Evolutionary conservation across 1,140 invertebrate species (phyloP).

Genomic region (Diorhabda elongata): DNA sequence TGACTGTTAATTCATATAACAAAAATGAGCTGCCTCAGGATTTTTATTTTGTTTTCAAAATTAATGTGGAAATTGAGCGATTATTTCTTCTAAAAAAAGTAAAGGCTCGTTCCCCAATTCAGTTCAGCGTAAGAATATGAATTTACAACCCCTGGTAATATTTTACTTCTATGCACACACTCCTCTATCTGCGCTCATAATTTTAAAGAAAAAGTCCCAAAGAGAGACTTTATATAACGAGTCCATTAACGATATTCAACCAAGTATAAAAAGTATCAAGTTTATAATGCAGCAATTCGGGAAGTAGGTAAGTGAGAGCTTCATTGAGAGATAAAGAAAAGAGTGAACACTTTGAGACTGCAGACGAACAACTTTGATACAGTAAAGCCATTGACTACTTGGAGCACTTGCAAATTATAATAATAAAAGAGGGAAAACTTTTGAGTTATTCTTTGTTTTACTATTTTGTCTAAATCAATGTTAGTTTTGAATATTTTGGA

Average conservation of each 20-base stretch:
- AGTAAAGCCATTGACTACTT: slow-evolving; percentile 30
- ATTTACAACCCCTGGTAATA: slow-evolving; percentile 26
- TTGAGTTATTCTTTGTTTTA: slow-evolving; percentile 5
- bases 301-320: slow-evolving; percentile 41
- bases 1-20: too few species aligned
- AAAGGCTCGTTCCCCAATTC: slow-evolving; percentile 20
- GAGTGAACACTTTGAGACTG: slow-evolving; percentile 31
- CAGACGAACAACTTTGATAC: slow-evolving; percentile 31
- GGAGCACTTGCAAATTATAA: slow-evolving; percentile 18
- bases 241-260: slow-evolving; percentile 44
- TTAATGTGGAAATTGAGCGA: too few species aligned
- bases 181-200: slow-evolving; percentile 26
- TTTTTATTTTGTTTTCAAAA: too few species aligned
- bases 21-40: too few species aligned
- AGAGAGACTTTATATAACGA: slow-evolving; percentile 32
- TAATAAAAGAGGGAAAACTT: slow-evolving; percentile 6
- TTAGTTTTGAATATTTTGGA: too few species aligned
- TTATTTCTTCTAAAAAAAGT: too few species aligned
- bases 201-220: slow-evolving; percentile 23
- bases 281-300: slow-evolving; percentile 40
- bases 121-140: slow-evolving; percentile 28
- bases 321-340: slow-evolving; percentile 41
- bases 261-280: slow-evolving; percentile 45
- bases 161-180: slow-evolving; percentile 25
- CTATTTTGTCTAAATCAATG: neutral